Evolutionary conservation across 2,797 vertebrate genomes (phyloP).

Genomic region (Lacerta agilis): DNA sequence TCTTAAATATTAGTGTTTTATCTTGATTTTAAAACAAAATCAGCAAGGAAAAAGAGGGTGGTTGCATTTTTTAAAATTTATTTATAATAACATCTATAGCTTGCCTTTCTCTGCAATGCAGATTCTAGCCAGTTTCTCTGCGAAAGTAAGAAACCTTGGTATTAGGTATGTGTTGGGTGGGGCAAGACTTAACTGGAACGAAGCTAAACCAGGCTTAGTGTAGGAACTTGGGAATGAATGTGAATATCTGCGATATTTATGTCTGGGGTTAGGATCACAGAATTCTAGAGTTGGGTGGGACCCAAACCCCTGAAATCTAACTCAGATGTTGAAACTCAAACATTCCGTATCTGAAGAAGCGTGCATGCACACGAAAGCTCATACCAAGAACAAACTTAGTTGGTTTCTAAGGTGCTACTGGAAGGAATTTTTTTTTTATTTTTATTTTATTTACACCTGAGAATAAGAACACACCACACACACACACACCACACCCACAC

Average conservation of each 20-base stretch:
- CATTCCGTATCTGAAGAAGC: neutral
- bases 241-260: neutral
- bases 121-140: neutral
- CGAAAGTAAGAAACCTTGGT: constrained; percentile 23
- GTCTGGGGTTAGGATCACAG: too few species aligned
- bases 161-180: neutral
- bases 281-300: too few species aligned
- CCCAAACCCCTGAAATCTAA: too few species aligned
- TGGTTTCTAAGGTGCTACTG: too few species aligned
- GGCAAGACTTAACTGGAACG: neutral
- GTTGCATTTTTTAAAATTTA: neutral
- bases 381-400: too few species aligned
- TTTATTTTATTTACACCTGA: too few species aligned
- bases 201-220: neutral
- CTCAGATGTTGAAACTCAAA: neutral
- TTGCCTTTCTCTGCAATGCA: neutral
- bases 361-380: too few species aligned
- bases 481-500: too few species aligned
- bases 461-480: neutral
- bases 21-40: constrained; percentile 30
- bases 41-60: constrained; percentile 21
- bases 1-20: constrained; percentile 51
- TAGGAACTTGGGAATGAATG: too few species aligned
- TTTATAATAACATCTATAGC: neutral
- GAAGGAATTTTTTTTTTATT: too few species aligned